Base-by-base conservation (phyloP, 2,888 invertebrate genomes). In the Tortrix viridana region DNA sequence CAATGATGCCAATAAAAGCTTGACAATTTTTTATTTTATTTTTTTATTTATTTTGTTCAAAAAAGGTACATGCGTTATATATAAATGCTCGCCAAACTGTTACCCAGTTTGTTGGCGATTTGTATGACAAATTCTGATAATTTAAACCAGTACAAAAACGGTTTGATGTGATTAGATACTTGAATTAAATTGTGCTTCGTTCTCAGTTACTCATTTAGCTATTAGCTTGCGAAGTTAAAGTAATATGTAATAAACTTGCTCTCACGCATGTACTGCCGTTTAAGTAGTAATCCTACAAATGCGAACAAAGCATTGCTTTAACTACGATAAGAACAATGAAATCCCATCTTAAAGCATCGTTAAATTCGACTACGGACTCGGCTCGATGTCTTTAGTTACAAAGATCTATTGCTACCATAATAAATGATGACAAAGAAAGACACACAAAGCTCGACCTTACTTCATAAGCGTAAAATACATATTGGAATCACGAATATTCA, bases 361-460 rank as follows among this genome's bases (percentile, higher is more conserved):
- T 58, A 63, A 63, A 53, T 63, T 63, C 63, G 58, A 43, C 63
- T 53, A 58, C 63, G 38, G 44, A 50, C 53, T 22, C 52, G 16
- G 47, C 26, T 22, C 26, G 56, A n/a, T 16, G 23, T 44, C 58
- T 52, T 43, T 58, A 63, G 53, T 57, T 43, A 63, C 58, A 58
- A 53, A 63, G 57, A 62, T 56, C 56, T 62, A 62, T 62, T 62
- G 56, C 62, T 46, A 44, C 56, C 56, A 52, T 62, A 62, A 57
- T 52, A 57, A 62, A 56, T 41, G 56, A 46, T 57, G 61, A 37
- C 49, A 61, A 49, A 43, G 14, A 14, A 44, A 26, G 12, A 44
- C 14, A 38, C 16, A 23, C 56, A 38, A 61, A 32, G 38, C 32
- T 57, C 23, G 12, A 52, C 62, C 62, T 44, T 56, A 37, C 20